Base-by-base conservation (phyloP, 2,797 vertebrate species). In the Lithobates pipiens region DNA sequence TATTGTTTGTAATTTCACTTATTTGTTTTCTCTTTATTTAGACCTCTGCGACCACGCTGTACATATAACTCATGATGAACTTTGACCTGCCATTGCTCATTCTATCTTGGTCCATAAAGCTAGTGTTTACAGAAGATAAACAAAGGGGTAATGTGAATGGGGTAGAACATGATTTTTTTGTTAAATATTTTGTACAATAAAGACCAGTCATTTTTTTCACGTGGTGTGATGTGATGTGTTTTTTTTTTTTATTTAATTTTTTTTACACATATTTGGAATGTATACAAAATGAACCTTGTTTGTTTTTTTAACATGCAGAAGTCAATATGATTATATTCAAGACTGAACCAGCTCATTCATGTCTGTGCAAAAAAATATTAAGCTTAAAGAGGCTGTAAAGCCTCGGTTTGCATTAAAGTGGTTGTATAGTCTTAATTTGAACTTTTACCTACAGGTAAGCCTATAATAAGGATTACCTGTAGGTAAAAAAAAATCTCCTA, bases 1-100 rank as follows among this genome's bases (percentile, higher is more conserved):
- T 32, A 44, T 21, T 73, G 71, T 25, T 67, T 67, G 65, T 29
- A 67, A 25, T 67, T 23, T 23, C 13, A 16, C 50, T 15, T 69
- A 39, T 39, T 39, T 39, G 39, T 73, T 57, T 36, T 82, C 18
- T 50, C 15, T 91, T 50, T 76, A 91, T 88, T 0, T 95, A 99
- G 98, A 99, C 91, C 94, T 99, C 6, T 99, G 98, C 76, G 98
- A 99, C 93, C 96, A 99, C 0, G 95, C 97, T 61, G 94, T 99
- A 85, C 94, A 95, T 90, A 95, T 96, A 83, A 91, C 94, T 0
- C 97, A 97, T 0, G 97, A 99, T 54, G 98, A 99, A 89, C 96
- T 99, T 86, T 99, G 96, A 98, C 18, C 70, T 83, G 57, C 70
- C 61, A 50, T 54, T 15, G 11, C 54, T 15, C 18, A 50, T 25